Evolutionary conservation across 23 tunicate species (phyloP).

Genomic region (Ciona savignyi): DNA sequence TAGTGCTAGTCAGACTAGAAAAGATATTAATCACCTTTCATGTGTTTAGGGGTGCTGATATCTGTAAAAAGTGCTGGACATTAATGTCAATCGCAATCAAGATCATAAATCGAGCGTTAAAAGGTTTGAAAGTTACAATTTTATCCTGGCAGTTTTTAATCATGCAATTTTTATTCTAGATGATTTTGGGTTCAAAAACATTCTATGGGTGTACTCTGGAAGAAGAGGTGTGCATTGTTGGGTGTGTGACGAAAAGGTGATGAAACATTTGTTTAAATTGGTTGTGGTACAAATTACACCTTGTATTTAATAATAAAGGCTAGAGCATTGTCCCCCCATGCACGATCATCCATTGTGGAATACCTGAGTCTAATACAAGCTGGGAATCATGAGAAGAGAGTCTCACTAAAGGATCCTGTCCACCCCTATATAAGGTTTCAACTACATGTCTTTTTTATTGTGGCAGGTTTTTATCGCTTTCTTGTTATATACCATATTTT

Average conservation of each 20-base stretch:
- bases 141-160: not conserved
- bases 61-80: conserved; percentile 92
- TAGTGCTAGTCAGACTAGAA: not conserved
- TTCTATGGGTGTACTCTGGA: conserved; percentile 94
- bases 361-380: conserved; percentile 90
- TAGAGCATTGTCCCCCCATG: conserved; percentile 44
- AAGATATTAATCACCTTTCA: not conserved
- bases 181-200: conserved; percentile 77
- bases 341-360: conserved; percentile 86
- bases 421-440: conserved; percentile 67
- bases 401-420: conserved; percentile 59
- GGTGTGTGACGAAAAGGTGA: conserved; percentile 91
- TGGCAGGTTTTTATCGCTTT: no score
- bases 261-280: not conserved
- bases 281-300: not conserved
- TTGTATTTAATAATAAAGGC: conserved; percentile 20
- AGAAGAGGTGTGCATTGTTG: conserved; percentile 99
- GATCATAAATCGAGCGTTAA: conserved; percentile 73
- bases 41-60: conserved; percentile 66
- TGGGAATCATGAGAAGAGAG: conserved; percentile 72
- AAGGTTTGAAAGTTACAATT: no score
- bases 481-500: no score
- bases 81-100: conserved; percentile 96
- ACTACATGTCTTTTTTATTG: no score
- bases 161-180: conserved; percentile 9